Evolutionary conservation across 2,888 invertebrate species (phyloP), one percentile per base, ranked within the genome.

Genomic region (Lasioglossum malachurum): DNA sequence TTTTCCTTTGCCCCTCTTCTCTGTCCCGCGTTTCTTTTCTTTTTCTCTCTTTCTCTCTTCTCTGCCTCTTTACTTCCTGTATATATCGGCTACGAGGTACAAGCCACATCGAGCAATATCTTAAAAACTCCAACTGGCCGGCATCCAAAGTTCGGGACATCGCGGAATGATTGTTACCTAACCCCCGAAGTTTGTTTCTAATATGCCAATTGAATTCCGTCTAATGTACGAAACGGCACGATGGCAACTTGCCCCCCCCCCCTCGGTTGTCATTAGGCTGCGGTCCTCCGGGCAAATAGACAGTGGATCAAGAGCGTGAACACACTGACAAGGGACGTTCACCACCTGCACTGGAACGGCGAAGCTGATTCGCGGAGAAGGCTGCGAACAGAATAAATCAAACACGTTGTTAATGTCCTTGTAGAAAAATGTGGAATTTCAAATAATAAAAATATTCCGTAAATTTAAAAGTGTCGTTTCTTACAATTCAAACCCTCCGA

Each of bases 111-210:
- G 92, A 93, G 94, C 93, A 94, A 94, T 94, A 94, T 94, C 94
- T 94, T 94, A 93, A 94, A 90, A 94, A 93, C 92, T 92, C 91
- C 91, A 90, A 78, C 94, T 94, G 94, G 93, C 94, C 91, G 89
- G 90, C 86, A 90, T 93, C 94, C 93, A 93, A 93, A 89, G 91
- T 91, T 90, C 82, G 81, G 85, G 89, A 86, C 87, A 87, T 46
- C 75, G 87, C 81, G 67, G 53, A 67, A 72, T 53, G 19, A 14
- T 74, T 64, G 77, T 60, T 53, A 16, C 78, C 78, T 19, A 31
- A 31, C 38, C 67, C 46, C 67, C 67, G 67, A 69, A 35, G 44
- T 72, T 23, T 46, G 35, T 71, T 49, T 71, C 80, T 71, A 71
- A 71, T 41, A 38, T 38, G 69, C 12, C 38, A 41, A 71, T 71